Base-by-base conservation (phyloP, 2,113 vertebrate genomes). In the Phrynocephalus versicolor region DNA sequence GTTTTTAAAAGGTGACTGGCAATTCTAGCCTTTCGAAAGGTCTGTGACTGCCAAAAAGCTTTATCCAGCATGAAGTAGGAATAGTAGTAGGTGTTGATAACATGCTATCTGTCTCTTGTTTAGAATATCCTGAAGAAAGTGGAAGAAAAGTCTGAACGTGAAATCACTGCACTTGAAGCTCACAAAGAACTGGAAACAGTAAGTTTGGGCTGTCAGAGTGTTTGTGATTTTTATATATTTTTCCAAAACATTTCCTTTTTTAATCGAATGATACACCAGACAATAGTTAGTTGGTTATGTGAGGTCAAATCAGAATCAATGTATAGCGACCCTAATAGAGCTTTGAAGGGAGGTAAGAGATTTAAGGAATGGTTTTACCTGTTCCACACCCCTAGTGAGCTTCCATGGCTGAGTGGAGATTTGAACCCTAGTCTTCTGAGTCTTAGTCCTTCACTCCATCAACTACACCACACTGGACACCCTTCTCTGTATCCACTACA, bases 41-140 rank as follows among this genome's bases (percentile, higher is more conserved):
- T 65, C 12, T 21, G 78, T 84, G 82, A 37, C 76, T 55, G 14
- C 14, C 0, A 23, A 75, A 91, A 58, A 85, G 18, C 33, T 65
- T 78, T 77, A 84, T 73, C 33, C 80, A 13, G 69, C 85, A 10
- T 82, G 27, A 41, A 1, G 3, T 0, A 23, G 9, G 33, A 60
- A 83, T 71, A 27, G 3, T 27, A 60, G 84, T 71, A 27, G 3
- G 25, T 83, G 16, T 79, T 88, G 87, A 94, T 3, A 8, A 7
- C 10, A 57, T 70, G 62, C 89, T 79, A 89, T 58, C 23, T 83
- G 51, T 7, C 75, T 70, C 15, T 58, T 70, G 55, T 86, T 7
- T 89, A 97, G 98, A 99, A 99, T 88, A 99, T 99, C 90, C 95
- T 99, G 91, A 99, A 99, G 95, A 97, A 97, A 91, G 97, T 96